Base-by-base conservation (phyloP, 2,888 invertebrate genomes). In the Choristoneura rosaceana region DNA sequence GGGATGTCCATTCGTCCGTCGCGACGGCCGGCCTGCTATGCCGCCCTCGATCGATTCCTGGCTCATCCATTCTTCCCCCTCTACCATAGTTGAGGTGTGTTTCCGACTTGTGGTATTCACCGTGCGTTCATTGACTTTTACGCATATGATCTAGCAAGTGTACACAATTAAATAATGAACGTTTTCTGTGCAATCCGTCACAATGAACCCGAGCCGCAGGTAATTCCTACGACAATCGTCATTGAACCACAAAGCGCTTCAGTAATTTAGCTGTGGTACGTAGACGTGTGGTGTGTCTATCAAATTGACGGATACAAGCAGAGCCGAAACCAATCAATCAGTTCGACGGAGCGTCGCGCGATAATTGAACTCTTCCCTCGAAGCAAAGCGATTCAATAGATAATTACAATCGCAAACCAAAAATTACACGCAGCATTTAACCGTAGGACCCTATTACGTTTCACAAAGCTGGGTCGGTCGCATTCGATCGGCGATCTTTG, bases 371-470 rank as follows among this genome's bases (percentile, higher is more conserved):
- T 92, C 91, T 92, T 91, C 91, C 89, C 90, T 85, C 82, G 84
- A 82, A 88, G 84, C 82, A 84, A 82, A 78, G 84, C 88, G 83
- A 90, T 90, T 90, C 90, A 88, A 90, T 90, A 92, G 88, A 92
- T 92, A 92, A 92, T 92, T 93, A 90, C 92, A 91, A 92, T 90
- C 86, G 92, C 92, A 91, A 92, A 93, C 92, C 92, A 90, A 93
- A 92, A 92, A 93, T 93, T 92, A 92, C 91, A 91, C 86, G 91
- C 90, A 82, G 88, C 90, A 90, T 93, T 92, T 89, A 91, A 90
- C 88, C 79, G 87, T 87, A 86, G 88, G 90, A 90, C 90, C 91
- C 90, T 89, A 90, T 91, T 91, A 90, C 88, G 87, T 87, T 87
- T 86, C 88, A 89, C 88, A 90, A 90, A 90, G 90, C 91, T 87